Percentiles rank a stretch among this genome's conserved stretches.
phyloP scores from a whole-genome alignment of 2,797 vertebrate species.

The Tapirus indicus region DNA sequence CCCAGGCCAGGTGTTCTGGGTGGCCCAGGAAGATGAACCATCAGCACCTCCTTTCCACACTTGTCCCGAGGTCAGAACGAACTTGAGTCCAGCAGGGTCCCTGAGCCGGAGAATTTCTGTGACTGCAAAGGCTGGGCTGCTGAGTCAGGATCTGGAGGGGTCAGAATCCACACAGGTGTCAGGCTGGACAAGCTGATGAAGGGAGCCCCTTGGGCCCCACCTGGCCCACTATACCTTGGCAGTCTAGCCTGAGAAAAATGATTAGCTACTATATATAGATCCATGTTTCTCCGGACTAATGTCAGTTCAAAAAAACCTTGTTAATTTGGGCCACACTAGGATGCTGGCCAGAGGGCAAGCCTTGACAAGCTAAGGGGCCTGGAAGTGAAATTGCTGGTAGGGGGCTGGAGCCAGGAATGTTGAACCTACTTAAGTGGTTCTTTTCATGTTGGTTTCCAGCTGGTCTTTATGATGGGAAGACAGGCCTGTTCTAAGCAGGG shows the following conservation, averaged over 20 bases:
- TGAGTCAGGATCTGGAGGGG: background rate
- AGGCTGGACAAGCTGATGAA: background rate
- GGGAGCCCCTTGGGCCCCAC: background rate
- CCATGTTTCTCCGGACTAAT: background rate
- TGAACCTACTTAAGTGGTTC: background rate
- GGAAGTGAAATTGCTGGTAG: background rate
- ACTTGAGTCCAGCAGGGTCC: background rate
- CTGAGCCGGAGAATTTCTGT: background rate
- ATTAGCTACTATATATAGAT: background rate
- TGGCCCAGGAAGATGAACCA: background rate
- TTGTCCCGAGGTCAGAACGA: constrained; percentile 63
- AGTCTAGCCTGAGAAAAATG: background rate
- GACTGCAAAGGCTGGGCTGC: background rate
- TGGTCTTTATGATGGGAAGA: background rate
- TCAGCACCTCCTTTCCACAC: constrained; percentile 49
- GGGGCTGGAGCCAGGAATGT: too few species aligned
- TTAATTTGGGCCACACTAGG: background rate
- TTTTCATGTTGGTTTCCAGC: background rate
- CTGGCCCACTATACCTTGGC: background rate
- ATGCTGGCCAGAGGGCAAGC: background rate
- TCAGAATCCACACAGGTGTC: background rate
- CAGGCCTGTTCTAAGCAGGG: background rate
- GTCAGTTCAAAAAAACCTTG: background rate
- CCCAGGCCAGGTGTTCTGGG: constrained; percentile 55
- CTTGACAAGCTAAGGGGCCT: background rate